A percentile compares a stretch with the other conserved stretches of the same genome.
These are phyloP conservation scores for Dendrolimus pini DNA, from an alignment of 2,888 invertebrate species.

Conservation along the genomic window DNA sequence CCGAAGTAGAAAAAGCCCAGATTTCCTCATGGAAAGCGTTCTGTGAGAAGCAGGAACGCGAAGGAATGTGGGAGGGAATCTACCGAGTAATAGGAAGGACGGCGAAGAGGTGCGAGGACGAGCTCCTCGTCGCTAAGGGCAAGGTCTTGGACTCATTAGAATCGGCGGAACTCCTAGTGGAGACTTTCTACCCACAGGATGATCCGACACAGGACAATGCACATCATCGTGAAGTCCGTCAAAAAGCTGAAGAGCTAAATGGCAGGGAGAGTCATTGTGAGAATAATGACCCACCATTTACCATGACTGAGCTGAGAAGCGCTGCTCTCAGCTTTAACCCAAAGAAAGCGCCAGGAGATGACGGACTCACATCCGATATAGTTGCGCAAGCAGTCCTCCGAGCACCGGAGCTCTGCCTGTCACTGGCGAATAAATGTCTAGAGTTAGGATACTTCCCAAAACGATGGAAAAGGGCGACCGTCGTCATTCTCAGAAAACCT, in stretches of 20 bases:
- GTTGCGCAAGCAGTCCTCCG: too few relatives aligned
- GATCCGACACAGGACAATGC: not conserved
- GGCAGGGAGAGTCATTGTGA: not conserved
- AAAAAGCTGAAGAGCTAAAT: not conserved
- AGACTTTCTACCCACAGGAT: conserved; percentile 5
- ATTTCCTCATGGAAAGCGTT: conserved; percentile 1
- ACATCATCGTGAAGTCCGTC: not conserved
- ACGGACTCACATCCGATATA: conserved; percentile 16
- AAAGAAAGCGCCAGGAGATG: conserved; percentile 15
- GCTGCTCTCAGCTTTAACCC: conserved; percentile 1
- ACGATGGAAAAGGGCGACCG: too few relatives aligned
- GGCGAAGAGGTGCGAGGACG: conserved; percentile 4
- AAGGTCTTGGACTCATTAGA: not conserved
- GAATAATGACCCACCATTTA: conserved; percentile 11
- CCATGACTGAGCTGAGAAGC: conserved; percentile 4
- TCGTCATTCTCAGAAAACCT: too few relatives aligned
- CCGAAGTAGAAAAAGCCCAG: not conserved
- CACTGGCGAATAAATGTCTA: too few relatives aligned
- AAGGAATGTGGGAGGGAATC: too few relatives aligned
- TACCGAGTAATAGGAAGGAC: too few relatives aligned
- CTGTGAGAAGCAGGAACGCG: conserved; percentile 9
- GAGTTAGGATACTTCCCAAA: too few relatives aligned
- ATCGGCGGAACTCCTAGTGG: not conserved
- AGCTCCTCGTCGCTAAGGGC: not conserved
- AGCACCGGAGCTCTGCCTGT: too few relatives aligned